phyloP scores from a whole-genome alignment of 2,888 invertebrate species.

The Notodonta ziczac region DNA sequence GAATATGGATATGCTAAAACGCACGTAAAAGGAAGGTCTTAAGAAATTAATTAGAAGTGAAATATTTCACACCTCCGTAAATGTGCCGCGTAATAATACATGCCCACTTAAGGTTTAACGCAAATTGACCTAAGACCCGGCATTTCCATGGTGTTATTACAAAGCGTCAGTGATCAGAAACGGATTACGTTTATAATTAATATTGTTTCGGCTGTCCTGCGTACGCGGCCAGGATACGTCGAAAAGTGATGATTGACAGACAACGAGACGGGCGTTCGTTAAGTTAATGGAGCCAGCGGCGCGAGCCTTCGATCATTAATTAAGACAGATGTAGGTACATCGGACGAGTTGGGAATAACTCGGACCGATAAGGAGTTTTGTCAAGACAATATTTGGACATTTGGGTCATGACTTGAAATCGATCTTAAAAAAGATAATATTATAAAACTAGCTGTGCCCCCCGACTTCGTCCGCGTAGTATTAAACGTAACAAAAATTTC shows the following conservation, averaged over 20 bases:
- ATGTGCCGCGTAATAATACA: background rate
- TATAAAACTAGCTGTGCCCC: no score
- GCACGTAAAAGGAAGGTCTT: background rate
- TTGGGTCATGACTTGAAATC: background rate
- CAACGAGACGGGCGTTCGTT: conserved; percentile 58
- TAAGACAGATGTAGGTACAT: conserved; percentile 50
- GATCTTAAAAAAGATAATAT: background rate
- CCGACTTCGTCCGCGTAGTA: no score
- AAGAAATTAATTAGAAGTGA: background rate
- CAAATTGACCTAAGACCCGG: background rate
- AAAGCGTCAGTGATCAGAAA: conserved; percentile 26
- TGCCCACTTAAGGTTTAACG: background rate
- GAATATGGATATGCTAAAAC: background rate
- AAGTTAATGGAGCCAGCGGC: conserved; percentile 52
- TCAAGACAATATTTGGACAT: background rate
- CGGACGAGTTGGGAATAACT: conserved; percentile 19
- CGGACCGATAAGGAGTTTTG: conserved; percentile 14
- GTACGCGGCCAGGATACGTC: conserved; percentile 36
- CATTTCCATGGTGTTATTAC: conserved; percentile 20
- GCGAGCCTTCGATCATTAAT: conserved; percentile 50
- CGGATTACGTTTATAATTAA: conserved; percentile 41
- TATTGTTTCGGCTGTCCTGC: conserved; percentile 38
- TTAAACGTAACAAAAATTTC: no score
- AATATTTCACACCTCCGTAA: background rate
- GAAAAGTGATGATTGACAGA: conserved; percentile 56